A percentile compares a stretch with the other conserved stretches of the same genome.
Conservation (phyloP, 2,113 vertebrate species). For the Bothrops jararaca region DNA sequence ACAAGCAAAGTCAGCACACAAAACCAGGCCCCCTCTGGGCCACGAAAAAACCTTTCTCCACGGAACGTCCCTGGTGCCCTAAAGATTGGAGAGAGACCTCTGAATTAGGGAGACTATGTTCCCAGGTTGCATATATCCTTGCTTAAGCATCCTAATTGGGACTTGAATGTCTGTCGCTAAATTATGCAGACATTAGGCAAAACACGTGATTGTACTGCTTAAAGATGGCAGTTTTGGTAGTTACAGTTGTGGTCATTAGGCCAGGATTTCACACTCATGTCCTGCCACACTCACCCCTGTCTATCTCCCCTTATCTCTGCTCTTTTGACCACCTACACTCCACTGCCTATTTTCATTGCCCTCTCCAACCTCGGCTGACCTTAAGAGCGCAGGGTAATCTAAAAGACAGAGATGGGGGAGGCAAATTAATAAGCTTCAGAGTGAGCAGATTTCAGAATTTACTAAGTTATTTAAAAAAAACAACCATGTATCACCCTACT, state of each 20-base stretch:
- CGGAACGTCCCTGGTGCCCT: no score
- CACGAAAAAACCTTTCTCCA: no score
- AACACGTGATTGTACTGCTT: not conserved
- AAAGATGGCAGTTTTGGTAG: not conserved
- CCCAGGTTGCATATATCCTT: not conserved
- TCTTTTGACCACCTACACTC: not conserved
- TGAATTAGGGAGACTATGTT: not conserved
- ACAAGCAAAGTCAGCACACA: no score
- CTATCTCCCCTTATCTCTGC: not conserved
- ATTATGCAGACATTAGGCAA: not conserved
- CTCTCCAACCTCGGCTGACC: not conserved
- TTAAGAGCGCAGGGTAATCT: not conserved
- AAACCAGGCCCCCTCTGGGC: no score
- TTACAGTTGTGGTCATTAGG: not conserved
- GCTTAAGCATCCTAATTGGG: not conserved
- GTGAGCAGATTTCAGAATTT: not conserved
- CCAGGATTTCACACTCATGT: not conserved
- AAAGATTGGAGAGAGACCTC: no score
- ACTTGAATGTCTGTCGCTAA: not conserved
- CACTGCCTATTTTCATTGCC: not conserved
- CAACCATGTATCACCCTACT: no score
- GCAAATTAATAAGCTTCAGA: not conserved
- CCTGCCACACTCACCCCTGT: not conserved
- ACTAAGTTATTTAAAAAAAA: not conserved
- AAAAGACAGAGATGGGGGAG: not conserved